Evolutionary conservation across 2,797 vertebrate genomes (phyloP), one percentile per base, ranked within the genome.

Genomic region (Xenops minutus): DNA sequence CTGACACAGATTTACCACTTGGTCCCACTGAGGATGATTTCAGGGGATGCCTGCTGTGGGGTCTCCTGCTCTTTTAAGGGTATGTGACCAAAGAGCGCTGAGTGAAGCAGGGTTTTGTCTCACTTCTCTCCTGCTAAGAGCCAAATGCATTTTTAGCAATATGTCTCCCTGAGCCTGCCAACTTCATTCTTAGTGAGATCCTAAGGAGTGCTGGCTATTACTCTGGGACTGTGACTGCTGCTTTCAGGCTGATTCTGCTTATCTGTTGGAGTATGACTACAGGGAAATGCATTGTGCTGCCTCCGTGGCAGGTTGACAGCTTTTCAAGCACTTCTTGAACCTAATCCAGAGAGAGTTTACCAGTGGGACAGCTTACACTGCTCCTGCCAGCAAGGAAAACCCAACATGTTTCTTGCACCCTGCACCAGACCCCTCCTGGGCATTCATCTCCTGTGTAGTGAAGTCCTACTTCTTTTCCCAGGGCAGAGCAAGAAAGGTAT

Each of bases 61-160:
- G 6, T 39, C 43, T 85, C 55, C 63, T 71, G 74, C 59, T 77
- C 27, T 62, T 84, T 39, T 24, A 13, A 72, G 64, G 34, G 4
- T 29, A 2, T 4, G 48, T 58, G 66, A 30, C 58, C 80, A 22
- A 73, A 81, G 63, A 68, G 27, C 0, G 0, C 74, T 24, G 16
- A 79, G 36, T 37, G 59, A 84, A 30, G 58, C 51, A 62, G 30
- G 9, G 49, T 85, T 86, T 66, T 81, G 12, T 29, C 46, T 94
- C 2, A 0, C 16, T 85, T 46, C 37, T 68, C 49, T 87, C 61
- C 48, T 91, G 90, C 54, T 84, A 55, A 17, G 24, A 86, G 55
- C 75, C 88, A 77, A 80, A 46, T n/a, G 16, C 64, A 85, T 89
- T 93, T 97, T 96, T 93, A 92, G 91, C 82, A 78, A 3, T 14